Evolutionary conservation across 2,113 vertebrate genomes (phyloP).

Genomic region (Ctenomys sociabilis): DNA sequence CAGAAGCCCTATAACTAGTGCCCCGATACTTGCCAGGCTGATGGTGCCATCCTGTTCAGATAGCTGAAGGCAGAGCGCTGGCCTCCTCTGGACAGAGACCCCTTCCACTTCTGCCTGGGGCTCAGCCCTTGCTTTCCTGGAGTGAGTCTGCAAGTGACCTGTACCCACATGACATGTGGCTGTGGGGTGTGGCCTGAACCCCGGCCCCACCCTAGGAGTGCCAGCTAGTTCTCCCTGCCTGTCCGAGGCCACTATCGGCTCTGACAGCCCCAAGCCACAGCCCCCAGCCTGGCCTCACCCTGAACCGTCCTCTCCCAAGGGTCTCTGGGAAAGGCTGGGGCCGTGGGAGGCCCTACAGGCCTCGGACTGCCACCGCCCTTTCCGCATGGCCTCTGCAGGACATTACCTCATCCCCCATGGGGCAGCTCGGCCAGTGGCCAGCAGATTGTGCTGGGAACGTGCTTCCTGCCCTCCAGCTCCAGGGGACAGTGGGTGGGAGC

Average conservation of each 20-base stretch:
- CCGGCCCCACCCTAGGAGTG: neutral
- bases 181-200: neutral
- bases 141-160: neutral
- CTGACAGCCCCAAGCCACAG: neutral
- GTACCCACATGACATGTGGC: accelerated
- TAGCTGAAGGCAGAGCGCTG: neutral
- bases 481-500: accelerated
- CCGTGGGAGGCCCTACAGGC: neutral
- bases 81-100: neutral
- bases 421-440: neutral
- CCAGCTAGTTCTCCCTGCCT: accelerated
- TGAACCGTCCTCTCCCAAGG: neutral
- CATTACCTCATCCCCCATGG: constrained; percentile 49
- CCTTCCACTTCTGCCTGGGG: neutral
- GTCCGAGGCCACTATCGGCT: neutral
- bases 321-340: constrained; percentile 18
- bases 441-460: neutral
- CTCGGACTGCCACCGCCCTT: neutral
- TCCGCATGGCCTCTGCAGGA: constrained; percentile 33
- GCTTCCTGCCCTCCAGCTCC: neutral
- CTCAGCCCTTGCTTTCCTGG: neutral
- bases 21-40: neutral
- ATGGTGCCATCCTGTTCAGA: neutral
- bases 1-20: neutral
- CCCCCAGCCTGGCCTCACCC: neutral